These are phyloP conservation scores for Lycia hirtaria DNA, from an alignment of 2,888 invertebrate genomes.

Conservation along the genomic window DNA sequence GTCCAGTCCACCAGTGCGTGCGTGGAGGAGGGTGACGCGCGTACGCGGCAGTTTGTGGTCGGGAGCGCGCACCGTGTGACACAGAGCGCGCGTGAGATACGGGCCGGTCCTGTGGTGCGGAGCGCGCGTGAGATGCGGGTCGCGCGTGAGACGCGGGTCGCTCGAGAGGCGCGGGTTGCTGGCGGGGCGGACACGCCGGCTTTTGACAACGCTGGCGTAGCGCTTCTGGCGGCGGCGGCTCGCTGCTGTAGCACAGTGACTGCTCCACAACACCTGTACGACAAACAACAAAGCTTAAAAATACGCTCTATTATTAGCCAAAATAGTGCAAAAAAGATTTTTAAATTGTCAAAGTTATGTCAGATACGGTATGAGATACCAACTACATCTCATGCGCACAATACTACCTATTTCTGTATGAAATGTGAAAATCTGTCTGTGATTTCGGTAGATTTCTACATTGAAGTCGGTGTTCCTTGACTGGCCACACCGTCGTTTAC, in stretches of 20 bases:
- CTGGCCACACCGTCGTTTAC: too few relatives aligned
- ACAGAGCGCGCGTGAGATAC: background rate
- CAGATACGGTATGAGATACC: too few relatives aligned
- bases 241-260: constrained; percentile 85
- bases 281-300: background rate
- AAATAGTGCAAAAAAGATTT: too few relatives aligned
- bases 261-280: constrained; percentile 85
- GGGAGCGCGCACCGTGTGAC: background rate
- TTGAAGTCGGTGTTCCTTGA: too few relatives aligned
- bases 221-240: constrained; percentile 84
- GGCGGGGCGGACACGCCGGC: constrained; percentile 40
- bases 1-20: constrained; percentile 94
- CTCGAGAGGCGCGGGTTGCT: background rate
- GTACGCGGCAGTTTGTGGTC: background rate
- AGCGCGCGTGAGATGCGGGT: background rate
- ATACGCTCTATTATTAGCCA: too few relatives aligned
- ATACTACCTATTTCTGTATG: too few relatives aligned
- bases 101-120: background rate
- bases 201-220: constrained; percentile 86
- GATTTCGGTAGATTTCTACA: too few relatives aligned
- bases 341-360: too few relatives aligned
- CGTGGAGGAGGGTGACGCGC: constrained; percentile 78
- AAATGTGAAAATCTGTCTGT: background rate
- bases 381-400: too few relatives aligned
- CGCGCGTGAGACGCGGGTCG: background rate